phyloP scores from a whole-genome alignment of 2,113 vertebrate genomes.

The Panthera leo region DNA sequence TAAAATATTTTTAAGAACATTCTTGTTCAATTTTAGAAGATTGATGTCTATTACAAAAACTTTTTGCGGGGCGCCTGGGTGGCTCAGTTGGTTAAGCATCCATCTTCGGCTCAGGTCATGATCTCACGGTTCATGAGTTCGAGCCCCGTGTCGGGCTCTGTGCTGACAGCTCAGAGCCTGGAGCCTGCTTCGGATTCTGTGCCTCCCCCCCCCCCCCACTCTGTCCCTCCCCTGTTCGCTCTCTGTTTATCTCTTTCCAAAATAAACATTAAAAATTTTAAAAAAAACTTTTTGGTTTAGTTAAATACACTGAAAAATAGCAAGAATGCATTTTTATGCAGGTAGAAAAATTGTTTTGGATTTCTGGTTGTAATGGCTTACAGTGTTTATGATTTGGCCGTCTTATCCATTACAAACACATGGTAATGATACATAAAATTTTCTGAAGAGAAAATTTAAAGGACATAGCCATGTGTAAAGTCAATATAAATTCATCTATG shows the following conservation, averaged over 20 bases:
- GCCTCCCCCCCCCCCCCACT: too few species aligned
- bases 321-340: neutral
- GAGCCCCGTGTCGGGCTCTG: too few species aligned
- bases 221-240: too few species aligned
- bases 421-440: neutral
- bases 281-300: neutral
- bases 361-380: neutral
- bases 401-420: neutral
- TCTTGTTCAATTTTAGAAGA: neutral
- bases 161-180: too few species aligned
- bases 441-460: neutral
- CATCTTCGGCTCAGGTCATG: too few species aligned
- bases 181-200: too few species aligned
- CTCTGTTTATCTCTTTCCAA: too few species aligned
- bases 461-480: neutral
- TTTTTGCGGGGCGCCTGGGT: too few species aligned
- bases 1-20: neutral
- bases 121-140: too few species aligned
- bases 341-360: neutral
- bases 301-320: constrained; percentile 27
- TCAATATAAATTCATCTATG: neutral
- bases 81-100: too few species aligned
- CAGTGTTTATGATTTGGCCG: neutral
- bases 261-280: too few species aligned
- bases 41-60: neutral